Percentiles rank a stretch among this genome's conserved stretches.
These are phyloP conservation scores for Etheostoma cragini DNA, from an alignment of 2,113 vertebrate genomes.

Conservation along the genomic window DNA sequence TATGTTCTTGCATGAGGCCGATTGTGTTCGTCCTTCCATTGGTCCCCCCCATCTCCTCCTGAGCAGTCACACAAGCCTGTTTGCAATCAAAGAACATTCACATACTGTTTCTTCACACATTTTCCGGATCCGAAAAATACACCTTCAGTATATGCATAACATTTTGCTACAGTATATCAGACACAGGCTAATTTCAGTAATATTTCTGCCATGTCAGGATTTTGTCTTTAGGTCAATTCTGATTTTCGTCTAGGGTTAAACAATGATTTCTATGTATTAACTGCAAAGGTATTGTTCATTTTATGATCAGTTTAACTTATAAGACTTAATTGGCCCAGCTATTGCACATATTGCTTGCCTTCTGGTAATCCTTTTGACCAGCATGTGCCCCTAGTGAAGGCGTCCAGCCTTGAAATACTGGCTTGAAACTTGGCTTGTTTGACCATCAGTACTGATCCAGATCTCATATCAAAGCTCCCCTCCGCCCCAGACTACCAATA, in stretches of 20 bases:
- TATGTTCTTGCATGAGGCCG: background rate
- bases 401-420: background rate
- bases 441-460: background rate
- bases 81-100: background rate
- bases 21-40: background rate
- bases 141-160: background rate
- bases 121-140: background rate
- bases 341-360: background rate
- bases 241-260: background rate
- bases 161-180: background rate
- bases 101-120: background rate
- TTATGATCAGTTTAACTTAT: background rate
- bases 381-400: background rate
- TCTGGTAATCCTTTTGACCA: background rate
- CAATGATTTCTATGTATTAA: background rate
- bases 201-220: too few relatives aligned
- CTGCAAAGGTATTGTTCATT: background rate
- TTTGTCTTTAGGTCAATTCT: background rate
- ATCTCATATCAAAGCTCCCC: background rate
- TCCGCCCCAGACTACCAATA: background rate
- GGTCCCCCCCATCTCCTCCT: background rate
- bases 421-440: background rate
- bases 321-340: background rate
- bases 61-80: background rate
- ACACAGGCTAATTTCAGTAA: background rate